A percentile compares a stretch with the other conserved stretches of the same genome.
Evolutionary conservation across 2,113 vertebrate genomes (phyloP).

Genomic region (Bettongia penicillata): DNA sequence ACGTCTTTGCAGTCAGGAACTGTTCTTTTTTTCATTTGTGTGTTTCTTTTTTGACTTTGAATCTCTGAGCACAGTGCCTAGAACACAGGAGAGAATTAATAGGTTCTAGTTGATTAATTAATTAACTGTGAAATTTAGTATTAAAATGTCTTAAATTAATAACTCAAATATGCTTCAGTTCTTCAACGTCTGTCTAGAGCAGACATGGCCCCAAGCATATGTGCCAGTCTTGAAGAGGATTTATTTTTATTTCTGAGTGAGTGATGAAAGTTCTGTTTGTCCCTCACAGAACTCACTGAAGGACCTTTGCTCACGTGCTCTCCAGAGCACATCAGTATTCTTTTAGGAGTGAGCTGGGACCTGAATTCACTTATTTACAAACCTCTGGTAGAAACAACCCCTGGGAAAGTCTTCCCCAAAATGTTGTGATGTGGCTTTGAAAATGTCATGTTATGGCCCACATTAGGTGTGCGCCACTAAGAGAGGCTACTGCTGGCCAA

Average conservation of each 20-base stretch:
- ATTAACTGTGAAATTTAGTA: no score
- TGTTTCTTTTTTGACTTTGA: no score
- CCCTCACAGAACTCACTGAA: not conserved
- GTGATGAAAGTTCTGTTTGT: not conserved
- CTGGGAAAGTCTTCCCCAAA: not conserved
- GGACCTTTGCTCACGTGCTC: not conserved
- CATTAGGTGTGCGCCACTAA: not conserved
- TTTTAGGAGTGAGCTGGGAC: not conserved
- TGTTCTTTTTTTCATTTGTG: no score
- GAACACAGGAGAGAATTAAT: no score
- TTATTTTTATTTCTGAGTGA: not conserved
- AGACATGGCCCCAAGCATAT: not conserved
- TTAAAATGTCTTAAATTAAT: no score
- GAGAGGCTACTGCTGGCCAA: not conserved
- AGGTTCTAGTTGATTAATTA: no score
- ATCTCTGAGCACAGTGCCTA: no score
- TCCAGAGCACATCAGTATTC: not conserved
- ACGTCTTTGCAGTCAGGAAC: no score
- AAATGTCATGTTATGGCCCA: not conserved
- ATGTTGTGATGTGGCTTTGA: not conserved
- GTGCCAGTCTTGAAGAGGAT: not conserved
- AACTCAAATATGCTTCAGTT: no score
- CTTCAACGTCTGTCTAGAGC: no score
- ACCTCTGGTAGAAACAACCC: not conserved
- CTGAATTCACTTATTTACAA: not conserved